A percentile compares a stretch with the other conserved stretches of the same genome.
Evolutionary conservation across 2,113 vertebrate species (phyloP).

Genomic region (Chloropsis hardwickii): DNA sequence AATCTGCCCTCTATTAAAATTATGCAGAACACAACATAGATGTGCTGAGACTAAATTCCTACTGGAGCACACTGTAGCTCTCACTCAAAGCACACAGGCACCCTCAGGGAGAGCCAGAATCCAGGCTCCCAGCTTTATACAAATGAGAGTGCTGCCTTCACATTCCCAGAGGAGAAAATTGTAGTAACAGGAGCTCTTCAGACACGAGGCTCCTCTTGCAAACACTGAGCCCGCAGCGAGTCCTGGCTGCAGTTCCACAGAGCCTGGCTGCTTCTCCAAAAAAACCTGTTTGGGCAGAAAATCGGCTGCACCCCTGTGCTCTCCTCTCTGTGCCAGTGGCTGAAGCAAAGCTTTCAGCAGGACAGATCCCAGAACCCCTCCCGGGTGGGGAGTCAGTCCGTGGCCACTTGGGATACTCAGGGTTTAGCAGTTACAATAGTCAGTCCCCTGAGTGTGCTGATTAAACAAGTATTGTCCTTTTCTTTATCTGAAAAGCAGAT

Average conservation of each 20-base stretch:
- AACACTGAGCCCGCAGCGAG: rapidly evolving
- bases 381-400: not conserved
- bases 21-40: not conserved
- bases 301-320: rapidly evolving
- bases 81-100: not conserved
- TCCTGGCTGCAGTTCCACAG: not conserved
- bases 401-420: not conserved
- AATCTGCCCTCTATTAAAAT: not conserved
- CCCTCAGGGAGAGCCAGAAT: not conserved
- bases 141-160: not conserved
- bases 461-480: not conserved
- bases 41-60: not conserved
- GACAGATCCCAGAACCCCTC: not conserved
- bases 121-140: not conserved
- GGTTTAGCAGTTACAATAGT: not conserved
- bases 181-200: not conserved
- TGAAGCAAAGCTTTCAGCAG: not conserved
- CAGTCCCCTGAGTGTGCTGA: not conserved
- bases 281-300: not conserved
- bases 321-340: not conserved
- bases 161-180: not conserved
- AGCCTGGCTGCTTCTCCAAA: not conserved
- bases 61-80: not conserved
- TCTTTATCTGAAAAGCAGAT: not conserved
- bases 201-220: not conserved